phyloP scores from a whole-genome alignment of 2,888 invertebrate species.

The Tiliacea citrago region DNA sequence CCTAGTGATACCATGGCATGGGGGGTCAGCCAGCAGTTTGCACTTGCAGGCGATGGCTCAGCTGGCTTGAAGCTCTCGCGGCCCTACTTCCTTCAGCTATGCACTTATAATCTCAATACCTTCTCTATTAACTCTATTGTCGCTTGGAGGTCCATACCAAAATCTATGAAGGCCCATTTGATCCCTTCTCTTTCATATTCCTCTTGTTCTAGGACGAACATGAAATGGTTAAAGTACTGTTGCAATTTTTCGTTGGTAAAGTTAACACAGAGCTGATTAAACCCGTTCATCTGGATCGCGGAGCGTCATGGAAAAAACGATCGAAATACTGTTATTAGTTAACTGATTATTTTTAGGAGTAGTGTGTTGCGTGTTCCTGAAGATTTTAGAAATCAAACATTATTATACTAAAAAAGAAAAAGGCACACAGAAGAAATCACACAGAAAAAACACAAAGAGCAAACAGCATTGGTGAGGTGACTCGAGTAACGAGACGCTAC shows the following conservation, averaged over 20 bases:
- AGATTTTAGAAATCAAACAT: constrained; percentile 68
- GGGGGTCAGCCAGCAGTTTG: constrained; percentile 78
- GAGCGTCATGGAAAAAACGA: constrained; percentile 80
- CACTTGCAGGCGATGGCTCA: constrained; percentile 79
- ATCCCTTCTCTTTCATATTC: constrained; percentile 98
- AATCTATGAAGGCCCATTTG: constrained; percentile 98
- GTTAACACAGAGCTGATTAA: constrained; percentile 99
- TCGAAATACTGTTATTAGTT: constrained; percentile 69
- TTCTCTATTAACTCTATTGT: constrained; percentile 98
- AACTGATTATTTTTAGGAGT: constrained; percentile 60
- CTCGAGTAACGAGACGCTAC: constrained; percentile 79
- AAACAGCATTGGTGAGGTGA: constrained; percentile 83
- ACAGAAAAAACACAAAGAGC: constrained; percentile 78
- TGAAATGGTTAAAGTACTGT: constrained; percentile 99
- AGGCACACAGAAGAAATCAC: constrained; percentile 79
- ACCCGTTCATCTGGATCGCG: constrained; percentile 95
- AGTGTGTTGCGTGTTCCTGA: constrained; percentile 66
- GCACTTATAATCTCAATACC: constrained; percentile 90
- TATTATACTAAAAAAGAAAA: constrained; percentile 71
- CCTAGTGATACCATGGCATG: constrained; percentile 70
- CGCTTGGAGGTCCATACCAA: constrained; percentile 97
- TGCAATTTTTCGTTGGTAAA: constrained; percentile 98
- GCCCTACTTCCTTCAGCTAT: constrained; percentile 79
- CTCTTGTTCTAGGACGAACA: constrained; percentile 99
- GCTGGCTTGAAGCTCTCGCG: constrained; percentile 83